Base-by-base conservation (phyloP, 1,140 invertebrate species). In the Nephila pilipes region DNA sequence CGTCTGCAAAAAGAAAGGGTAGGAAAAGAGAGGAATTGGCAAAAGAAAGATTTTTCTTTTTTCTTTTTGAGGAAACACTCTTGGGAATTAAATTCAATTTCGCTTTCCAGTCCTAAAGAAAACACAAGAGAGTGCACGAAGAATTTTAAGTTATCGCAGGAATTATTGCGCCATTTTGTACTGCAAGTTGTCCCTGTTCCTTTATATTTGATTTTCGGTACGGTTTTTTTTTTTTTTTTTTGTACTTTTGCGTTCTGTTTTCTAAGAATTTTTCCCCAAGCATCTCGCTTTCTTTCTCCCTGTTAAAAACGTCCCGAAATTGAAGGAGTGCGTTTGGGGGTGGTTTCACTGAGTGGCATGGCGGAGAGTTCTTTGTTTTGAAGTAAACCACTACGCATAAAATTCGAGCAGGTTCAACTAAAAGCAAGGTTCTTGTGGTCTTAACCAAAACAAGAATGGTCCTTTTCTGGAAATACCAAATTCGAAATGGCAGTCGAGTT, bases 1-100 rank as follows among this genome's bases (percentile, higher is more conserved):
- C 32, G 29, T 32, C 69, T 46, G 60, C 55, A 57, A 22, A 32
- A 38, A 63, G 60, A 38, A 65, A 25, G 20, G 36, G 60, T 22
- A 65, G 85, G 36, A 65, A 87, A 10, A 46, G 29, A 69, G 60
- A 60, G 32, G 32, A 65, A 65, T 10, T n/a, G 38, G 32, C 46
- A 14, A 83, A 65, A 65, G 29, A n/a, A 54, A 81, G 36, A 16
- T n/a, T 54, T 29, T 25, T 14, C 32, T 12, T 29, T 32, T 29
- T 16, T 5, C 10, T 63, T 22, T 25, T 63, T 63, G 4, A 29
- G 6, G 57, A 58, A 79, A 79, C 69, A 55, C 65, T 89, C 65
- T 12, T 25, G 87, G 57, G 65, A 89, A 79, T 89, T 89, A 89
- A 89, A 89, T 89, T 89, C 65, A 89, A 89, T 89, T 89, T 89